Evolutionary conservation across 2,888 invertebrate species (phyloP), one percentile per base, ranked within the genome.

Genomic region (Endomychus coccineus): DNA sequence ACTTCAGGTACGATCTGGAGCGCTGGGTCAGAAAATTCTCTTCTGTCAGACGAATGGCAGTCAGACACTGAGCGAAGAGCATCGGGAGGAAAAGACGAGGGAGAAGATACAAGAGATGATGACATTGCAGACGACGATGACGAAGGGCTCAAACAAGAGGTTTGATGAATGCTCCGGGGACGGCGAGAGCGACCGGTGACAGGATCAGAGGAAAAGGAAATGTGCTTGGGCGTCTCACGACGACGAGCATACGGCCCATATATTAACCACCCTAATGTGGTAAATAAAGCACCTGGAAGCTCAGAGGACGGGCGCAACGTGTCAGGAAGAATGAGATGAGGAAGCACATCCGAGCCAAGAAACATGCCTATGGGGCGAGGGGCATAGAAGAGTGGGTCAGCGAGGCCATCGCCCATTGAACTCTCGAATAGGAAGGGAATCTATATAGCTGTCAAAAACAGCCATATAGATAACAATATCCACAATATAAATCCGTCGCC

Each of bases 281-380:
- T 30, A 19, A n/a, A 30, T 30, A 30, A 30, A 21, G 21, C 30
- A 19, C 27, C 27, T 15, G 27, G 6, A 27, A 13, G 27, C 15
- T 16, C 27, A 9, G 27, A n/a, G n/a, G 15, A 27, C 6, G 27
- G 15, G 16, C 16, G 13, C 16, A 27, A 12, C 27, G 13, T 29
- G 19, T 7, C 29, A 29, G 29, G 19, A 16, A 29, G 17, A 29
- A 29, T 29, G 12, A 21, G 12, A 30, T 12, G 30, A 12, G 30
- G 30, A 6, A 30, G 30, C 21, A 21, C 19, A 30, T 30, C 30
- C 30, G 21, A 30, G 13, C 4, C 21, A 29, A 29, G 16, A 11
- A 29, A 29, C 11, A 17, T 16, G 11, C 10, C 29, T 29, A 29
- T 29, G 16, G 14, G 14, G 11, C 31, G 16, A 21, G 30, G 16